phyloP scores from a whole-genome alignment of 2,888 invertebrate genomes.

The Plebejus argus region DNA sequence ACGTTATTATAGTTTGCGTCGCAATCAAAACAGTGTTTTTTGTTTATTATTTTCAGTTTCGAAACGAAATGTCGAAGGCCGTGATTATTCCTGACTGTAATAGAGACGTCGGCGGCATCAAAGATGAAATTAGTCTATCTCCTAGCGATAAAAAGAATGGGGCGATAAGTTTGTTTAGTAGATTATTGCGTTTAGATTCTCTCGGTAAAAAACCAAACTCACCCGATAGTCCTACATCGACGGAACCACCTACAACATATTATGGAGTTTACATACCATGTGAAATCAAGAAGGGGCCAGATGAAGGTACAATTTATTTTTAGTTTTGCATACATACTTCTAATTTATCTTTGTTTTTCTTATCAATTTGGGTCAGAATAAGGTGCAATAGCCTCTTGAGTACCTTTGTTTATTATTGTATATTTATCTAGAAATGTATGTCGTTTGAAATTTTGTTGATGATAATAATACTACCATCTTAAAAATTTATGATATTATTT shows the following conservation, averaged over 20 bases:
- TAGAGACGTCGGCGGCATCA: constrained; percentile 64
- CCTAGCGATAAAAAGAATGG: constrained; percentile 68
- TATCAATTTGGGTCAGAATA: constrained; percentile 32
- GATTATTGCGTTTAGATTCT: constrained; percentile 65
- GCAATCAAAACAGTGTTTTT: constrained; percentile 69
- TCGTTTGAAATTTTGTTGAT: background rate
- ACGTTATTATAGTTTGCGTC: constrained; percentile 65
- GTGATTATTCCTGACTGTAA: constrained; percentile 67
- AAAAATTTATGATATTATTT: background rate
- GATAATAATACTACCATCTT: background rate
- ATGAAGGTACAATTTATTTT: constrained; percentile 63
- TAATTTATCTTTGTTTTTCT: constrained; percentile 36
- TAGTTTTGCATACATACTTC: constrained; percentile 28
- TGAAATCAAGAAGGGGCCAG: constrained; percentile 74
- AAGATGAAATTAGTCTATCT: constrained; percentile 65
- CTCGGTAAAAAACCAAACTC: constrained; percentile 56
- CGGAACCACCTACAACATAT: constrained; percentile 62
- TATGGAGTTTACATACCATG: constrained; percentile 80
- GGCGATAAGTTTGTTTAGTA: constrained; percentile 65
- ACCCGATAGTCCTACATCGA: constrained; percentile 56
- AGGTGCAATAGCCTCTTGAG: constrained; percentile 12
- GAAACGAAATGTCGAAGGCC: constrained; percentile 71
- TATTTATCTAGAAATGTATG: constrained; percentile 4
- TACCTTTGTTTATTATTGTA: constrained; percentile 12
- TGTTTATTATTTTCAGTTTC: constrained; percentile 68